A percentile compares a stretch with the other conserved stretches of the same genome.
These are phyloP conservation scores for Vombatus ursinus DNA, from an alignment of 2,113 vertebrate genomes.

Conservation along the genomic window DNA sequence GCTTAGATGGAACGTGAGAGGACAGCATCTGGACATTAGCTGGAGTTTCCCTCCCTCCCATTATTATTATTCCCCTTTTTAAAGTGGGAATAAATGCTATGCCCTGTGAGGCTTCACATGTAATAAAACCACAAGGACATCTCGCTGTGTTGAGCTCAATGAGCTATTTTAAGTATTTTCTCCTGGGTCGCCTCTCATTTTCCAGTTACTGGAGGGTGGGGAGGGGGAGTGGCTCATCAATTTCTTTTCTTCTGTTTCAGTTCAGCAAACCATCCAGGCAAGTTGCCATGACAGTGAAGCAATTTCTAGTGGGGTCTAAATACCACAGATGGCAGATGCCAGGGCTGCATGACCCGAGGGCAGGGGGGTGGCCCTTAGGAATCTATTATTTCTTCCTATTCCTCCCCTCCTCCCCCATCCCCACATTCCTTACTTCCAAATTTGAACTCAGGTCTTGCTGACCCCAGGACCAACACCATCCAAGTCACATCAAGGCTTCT, in stretches of 20 bases:
- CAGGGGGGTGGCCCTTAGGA: no score
- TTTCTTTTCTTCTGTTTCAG: slow-evolving; percentile 57
- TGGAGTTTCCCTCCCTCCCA: slow-evolving; percentile 56
- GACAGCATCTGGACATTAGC: slow-evolving; percentile 13
- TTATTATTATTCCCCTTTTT: slow-evolving; percentile 63
- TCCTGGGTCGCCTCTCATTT: background rate
- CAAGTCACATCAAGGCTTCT: no score
- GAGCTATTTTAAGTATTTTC: slow-evolving; percentile 74
- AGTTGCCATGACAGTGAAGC: slow-evolving; percentile 73
- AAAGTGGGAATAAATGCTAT: slow-evolving; percentile 62
- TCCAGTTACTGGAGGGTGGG: slow-evolving; percentile 62
- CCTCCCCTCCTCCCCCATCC: background rate
- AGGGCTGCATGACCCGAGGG: no score
- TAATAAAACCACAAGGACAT: slow-evolving; percentile 71
- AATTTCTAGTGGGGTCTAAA: slow-evolving; percentile 55
- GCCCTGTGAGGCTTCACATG: slow-evolving; percentile 53
- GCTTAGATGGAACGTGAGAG: background rate
- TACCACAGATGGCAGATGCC: slow-evolving; percentile 1
- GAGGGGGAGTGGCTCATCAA: background rate
- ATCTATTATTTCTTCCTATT: no score
- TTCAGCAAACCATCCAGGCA: background rate
- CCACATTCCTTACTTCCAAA: background rate
- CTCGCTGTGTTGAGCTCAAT: slow-evolving; percentile 46
- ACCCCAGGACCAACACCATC: no score
- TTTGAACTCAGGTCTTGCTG: background rate